Percentiles rank a stretch among this genome's conserved stretches.
These are phyloP conservation scores for Drosophila equinoxialis DNA, from an alignment of 1,140 invertebrate genomes.

Conservation along the genomic window DNA sequence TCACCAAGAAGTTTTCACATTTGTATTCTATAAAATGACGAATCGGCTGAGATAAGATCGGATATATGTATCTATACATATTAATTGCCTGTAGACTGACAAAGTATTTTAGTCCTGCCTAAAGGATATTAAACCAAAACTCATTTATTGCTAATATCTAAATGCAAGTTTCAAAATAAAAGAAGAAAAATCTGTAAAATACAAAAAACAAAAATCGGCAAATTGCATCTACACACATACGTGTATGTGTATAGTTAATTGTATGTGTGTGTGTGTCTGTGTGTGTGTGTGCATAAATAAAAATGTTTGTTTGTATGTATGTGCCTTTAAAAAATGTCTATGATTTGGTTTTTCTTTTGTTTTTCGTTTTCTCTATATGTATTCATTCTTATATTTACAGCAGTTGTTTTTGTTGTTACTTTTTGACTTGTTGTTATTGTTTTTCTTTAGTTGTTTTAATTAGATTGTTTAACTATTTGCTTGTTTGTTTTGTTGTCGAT, in stretches of 20 bases:
- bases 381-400: constrained; percentile 82
- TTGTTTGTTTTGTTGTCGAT: constrained; percentile 24
- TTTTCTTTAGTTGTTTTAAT: constrained; percentile 27
- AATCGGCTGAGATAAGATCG: too few relatives aligned
- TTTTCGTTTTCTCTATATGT: constrained; percentile 63
- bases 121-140: neutral
- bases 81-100: too few relatives aligned
- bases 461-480: constrained; percentile 31
- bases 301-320: constrained; percentile 21
- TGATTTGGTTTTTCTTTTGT: constrained; percentile 50
- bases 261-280: neutral
- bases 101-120: too few relatives aligned
- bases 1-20: too few relatives aligned
- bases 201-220: constrained; percentile 30
- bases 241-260: neutral
- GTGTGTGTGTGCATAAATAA: neutral
- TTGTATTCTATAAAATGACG: too few relatives aligned
- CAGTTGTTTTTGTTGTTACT: constrained; percentile 58
- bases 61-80: too few relatives aligned
- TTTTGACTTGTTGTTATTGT: neutral
- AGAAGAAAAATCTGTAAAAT: neutral
- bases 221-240: constrained; percentile 62
- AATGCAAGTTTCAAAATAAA: neutral
- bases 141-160: neutral
- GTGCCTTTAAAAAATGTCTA: constrained; percentile 80